phyloP scores from a whole-genome alignment of 2,888 invertebrate species.

The Pammene aurita region DNA sequence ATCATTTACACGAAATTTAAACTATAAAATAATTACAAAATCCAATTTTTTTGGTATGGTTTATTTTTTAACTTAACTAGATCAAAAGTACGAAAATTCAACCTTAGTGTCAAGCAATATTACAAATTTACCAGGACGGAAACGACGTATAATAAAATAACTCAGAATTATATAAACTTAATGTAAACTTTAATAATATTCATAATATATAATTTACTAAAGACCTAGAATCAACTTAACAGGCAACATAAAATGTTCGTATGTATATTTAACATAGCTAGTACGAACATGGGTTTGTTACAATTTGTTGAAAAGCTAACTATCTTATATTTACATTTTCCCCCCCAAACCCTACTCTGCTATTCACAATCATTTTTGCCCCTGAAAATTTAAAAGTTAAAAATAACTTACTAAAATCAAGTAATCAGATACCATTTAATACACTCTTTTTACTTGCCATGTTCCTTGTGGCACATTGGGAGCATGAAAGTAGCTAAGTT shows the following conservation, averaged over 20 bases:
- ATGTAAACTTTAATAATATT: constrained; percentile 6
- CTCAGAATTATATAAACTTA: constrained; percentile 31
- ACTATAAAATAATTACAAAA: constrained; percentile 9
- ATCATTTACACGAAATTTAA: constrained; percentile 10
- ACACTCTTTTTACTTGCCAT: constrained; percentile 19
- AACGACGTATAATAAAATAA: constrained; percentile 42
- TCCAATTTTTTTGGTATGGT: constrained; percentile 7
- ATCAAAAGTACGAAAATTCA: constrained; percentile 8
- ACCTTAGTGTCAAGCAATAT: constrained; percentile 44
- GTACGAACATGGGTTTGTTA: constrained; percentile 43
- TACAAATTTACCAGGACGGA: constrained; percentile 57
- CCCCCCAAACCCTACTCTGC: not conserved
- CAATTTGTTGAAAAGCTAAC: constrained; percentile 61
- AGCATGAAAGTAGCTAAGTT: constrained; percentile 47
- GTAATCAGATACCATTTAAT: constrained; percentile 2
- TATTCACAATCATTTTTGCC: constrained; percentile 21
- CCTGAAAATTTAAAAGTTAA: too few species aligned
- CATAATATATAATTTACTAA: constrained; percentile 27
- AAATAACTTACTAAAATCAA: not conserved
- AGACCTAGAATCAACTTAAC: constrained; percentile 44
- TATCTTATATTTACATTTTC: constrained; percentile 46
- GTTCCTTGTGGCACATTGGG: constrained; percentile 63
- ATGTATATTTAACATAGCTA: constrained; percentile 16
- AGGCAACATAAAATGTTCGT: constrained; percentile 10
- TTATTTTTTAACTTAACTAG: too few species aligned